These are phyloP conservation scores for Drosophila quadrilineata DNA, from an alignment of 1,140 invertebrate genomes.

Conservation along the genomic window DNA sequence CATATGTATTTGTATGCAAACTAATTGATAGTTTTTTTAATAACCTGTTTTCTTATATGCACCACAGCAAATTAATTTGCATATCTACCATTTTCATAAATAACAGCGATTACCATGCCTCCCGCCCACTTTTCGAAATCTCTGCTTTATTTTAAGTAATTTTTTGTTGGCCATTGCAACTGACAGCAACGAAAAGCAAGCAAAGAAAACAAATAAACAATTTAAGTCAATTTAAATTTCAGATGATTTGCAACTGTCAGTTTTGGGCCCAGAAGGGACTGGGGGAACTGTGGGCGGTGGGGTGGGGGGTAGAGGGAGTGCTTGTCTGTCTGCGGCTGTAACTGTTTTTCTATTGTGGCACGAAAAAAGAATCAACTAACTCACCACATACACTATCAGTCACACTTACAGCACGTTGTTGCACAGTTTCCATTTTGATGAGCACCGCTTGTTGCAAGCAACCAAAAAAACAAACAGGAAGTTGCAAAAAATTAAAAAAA, in stretches of 20 bases:
- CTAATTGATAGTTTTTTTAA: constrained; percentile 73
- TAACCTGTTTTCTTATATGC: constrained; percentile 44
- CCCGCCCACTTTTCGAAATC: neutral
- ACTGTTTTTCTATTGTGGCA: too few relatives aligned
- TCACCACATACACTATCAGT: constrained; percentile 78
- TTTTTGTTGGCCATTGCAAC: too few relatives aligned
- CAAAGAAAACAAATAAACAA: constrained; percentile 62
- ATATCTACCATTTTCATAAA: constrained; percentile 79
- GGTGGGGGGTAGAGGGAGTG: neutral
- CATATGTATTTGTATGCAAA: constrained; percentile 16
- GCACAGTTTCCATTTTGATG: constrained; percentile 79
- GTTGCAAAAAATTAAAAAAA: constrained; percentile 43
- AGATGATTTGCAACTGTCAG: constrained; percentile 78
- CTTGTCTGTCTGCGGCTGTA: neutral
- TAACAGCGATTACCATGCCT: constrained; percentile 42
- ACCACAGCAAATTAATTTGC: constrained; percentile 65
- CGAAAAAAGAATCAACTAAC: constrained; percentile 76
- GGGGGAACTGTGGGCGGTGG: neutral
- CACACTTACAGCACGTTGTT: constrained; percentile 75
- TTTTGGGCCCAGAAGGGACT: constrained; percentile 26
- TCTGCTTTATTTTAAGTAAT: too few relatives aligned
- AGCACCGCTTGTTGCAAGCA: constrained; percentile 56
- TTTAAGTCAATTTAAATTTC: constrained; percentile 79
- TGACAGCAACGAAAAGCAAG: constrained; percentile 45
- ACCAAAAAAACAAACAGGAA: too few relatives aligned